Evolutionary conservation across 2,113 vertebrate species (phyloP).

Genomic region (Hippocampus zosterae): DNA sequence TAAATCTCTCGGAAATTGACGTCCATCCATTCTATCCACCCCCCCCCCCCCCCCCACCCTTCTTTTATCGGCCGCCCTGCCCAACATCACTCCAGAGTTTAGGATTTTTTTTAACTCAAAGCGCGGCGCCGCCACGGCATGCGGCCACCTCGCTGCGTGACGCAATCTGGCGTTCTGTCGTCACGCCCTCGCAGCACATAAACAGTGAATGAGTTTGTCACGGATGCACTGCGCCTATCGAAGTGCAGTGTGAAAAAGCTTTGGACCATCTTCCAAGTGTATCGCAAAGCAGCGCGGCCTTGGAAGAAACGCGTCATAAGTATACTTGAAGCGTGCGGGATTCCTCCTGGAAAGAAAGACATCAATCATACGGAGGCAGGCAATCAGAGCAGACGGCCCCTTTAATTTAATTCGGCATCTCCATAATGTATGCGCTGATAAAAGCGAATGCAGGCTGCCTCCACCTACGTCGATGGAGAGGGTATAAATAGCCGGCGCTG

Average conservation of each 20-base stretch:
- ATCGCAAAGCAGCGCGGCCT: neutral
- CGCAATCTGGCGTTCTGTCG: too few species aligned
- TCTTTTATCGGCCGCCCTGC: too few species aligned
- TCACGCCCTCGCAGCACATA: too few species aligned
- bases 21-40: neutral
- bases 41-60: too few species aligned
- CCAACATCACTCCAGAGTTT: too few species aligned
- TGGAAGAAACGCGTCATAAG: neutral
- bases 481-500: conserved; percentile 64
- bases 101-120: too few species aligned
- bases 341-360: conserved; percentile 16
- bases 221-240: too few species aligned
- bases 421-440: conserved; percentile 54
- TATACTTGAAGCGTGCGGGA: neutral
- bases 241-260: neutral
- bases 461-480: conserved; percentile 49
- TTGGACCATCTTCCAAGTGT: neutral
- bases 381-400: conserved; percentile 20
- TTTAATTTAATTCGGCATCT: conserved; percentile 22
- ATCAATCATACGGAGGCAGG: conserved; percentile 7
- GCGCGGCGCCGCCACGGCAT: too few species aligned
- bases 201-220: too few species aligned
- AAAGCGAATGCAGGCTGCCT: conserved; percentile 52
- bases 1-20: neutral
- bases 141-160: too few species aligned